Evolutionary conservation across 2,797 vertebrate genomes (phyloP).

Genomic region (Poeciliopsis infans): DNA sequence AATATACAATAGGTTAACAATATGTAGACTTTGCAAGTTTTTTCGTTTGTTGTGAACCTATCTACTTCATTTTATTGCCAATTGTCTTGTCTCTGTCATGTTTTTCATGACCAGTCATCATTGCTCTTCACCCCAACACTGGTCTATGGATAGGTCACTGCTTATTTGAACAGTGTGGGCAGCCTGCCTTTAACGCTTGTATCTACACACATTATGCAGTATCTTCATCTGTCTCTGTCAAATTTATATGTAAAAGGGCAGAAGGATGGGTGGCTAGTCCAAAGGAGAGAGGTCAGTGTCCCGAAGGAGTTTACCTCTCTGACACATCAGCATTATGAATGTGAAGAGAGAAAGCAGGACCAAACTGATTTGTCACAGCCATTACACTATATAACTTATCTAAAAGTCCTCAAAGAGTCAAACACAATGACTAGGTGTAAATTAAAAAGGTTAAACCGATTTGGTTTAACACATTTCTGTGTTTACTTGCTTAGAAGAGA

Average conservation of each 20-base stretch:
- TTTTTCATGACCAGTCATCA: slow-evolving; percentile 49
- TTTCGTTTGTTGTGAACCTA: slow-evolving; percentile 40
- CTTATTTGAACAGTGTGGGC: slow-evolving; percentile 51
- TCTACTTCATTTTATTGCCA: slow-evolving; percentile 46
- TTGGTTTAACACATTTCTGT: background rate
- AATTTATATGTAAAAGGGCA: slow-evolving; percentile 77
- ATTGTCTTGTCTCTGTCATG: slow-evolving; percentile 41
- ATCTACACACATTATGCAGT: slow-evolving; percentile 62
- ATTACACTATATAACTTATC: background rate
- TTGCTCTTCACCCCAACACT: slow-evolving; percentile 52
- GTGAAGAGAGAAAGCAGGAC: slow-evolving; percentile 40
- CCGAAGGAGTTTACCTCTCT: slow-evolving; percentile 78
- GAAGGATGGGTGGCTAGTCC: slow-evolving; percentile 62
- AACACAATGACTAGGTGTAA: background rate
- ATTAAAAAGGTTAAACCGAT: background rate
- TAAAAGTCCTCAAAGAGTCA: background rate
- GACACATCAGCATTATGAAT: slow-evolving; percentile 67
- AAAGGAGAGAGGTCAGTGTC: slow-evolving; percentile 76
- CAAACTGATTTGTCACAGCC: background rate
- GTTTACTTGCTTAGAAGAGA: background rate
- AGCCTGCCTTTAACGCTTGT: slow-evolving; percentile 33
- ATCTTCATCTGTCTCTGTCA: slow-evolving; percentile 82
- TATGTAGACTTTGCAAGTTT: slow-evolving; percentile 32
- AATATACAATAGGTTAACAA: background rate
- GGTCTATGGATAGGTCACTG: slow-evolving; percentile 71